phyloP scores from a whole-genome alignment of 2,888 invertebrate genomes.

The Anoplius nigerrimus region DNA sequence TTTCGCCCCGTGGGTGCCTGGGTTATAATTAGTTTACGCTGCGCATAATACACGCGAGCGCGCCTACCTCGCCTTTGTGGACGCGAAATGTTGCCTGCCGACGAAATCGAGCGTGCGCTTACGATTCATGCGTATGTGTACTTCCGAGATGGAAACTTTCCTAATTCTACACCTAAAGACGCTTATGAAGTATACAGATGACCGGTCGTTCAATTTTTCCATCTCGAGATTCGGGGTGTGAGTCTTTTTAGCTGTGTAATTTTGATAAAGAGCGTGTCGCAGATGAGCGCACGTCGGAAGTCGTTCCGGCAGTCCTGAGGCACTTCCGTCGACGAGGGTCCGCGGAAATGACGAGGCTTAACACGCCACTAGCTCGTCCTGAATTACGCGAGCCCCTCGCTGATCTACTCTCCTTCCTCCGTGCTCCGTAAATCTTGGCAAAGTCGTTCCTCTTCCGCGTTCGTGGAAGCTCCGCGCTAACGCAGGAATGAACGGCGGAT shows the following conservation, averaged over 20 bases:
- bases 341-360: constrained; percentile 19
- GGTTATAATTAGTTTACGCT: not conserved
- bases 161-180: not conserved
- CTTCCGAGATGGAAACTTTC: not conserved
- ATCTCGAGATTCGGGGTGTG: too few species aligned
- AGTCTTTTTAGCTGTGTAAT: not conserved
- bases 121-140: not conserved
- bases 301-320: not conserved
- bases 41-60: not conserved
- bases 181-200: too few species aligned
- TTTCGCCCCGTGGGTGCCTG: not conserved
- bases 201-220: too few species aligned
- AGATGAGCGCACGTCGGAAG: not conserved
- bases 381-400: constrained; percentile 45
- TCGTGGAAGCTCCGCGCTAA: not conserved
- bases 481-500: not conserved
- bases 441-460: not conserved
- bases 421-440: not conserved
- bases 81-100: too few species aligned
- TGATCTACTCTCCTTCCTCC: constrained; percentile 1
- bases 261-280: too few species aligned
- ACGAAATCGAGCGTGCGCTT: not conserved
- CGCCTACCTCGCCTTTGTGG: too few species aligned
- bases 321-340: constrained; percentile 16
- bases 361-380: constrained; percentile 35